phyloP scores from a whole-genome alignment of 2,113 vertebrate genomes.

The Cinclus mexicanus region DNA sequence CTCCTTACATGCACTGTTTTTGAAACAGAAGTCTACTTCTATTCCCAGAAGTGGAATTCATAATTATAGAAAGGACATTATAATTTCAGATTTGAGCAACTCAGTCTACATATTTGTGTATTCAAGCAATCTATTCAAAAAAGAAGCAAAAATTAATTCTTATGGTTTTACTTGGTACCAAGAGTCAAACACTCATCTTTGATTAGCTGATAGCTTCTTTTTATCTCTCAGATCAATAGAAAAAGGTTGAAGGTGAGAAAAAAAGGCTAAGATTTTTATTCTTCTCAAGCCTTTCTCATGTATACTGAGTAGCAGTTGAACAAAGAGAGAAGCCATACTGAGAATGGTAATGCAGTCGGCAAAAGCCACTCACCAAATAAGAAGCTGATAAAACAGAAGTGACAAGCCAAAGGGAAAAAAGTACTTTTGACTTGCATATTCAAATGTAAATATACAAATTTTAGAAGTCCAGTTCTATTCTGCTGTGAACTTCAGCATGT shows the following conservation, averaged over 20 bases:
- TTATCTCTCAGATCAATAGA: neutral
- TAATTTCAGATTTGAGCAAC: slow-evolving; percentile 36
- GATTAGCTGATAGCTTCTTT: neutral
- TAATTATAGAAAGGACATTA: neutral
- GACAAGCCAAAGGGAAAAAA: neutral
- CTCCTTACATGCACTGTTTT: neutral
- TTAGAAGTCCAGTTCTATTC: neutral
- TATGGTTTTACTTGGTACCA: neutral
- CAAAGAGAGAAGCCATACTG: neutral
- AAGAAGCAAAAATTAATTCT: neutral
- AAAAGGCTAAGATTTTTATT: neutral
- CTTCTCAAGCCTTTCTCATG: neutral
- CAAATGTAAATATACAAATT: neutral
- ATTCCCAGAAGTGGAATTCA: neutral
- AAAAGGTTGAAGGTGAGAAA: neutral
- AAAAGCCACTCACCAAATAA: neutral
- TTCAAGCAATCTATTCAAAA: neutral
- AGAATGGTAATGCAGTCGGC: neutral
- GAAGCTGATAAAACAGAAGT: neutral
- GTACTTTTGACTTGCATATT: neutral
- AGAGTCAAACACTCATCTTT: neutral
- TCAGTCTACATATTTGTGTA: neutral
- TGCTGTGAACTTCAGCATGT: neutral
- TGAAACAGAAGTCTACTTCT: neutral
- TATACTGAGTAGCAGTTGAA: neutral